Conservation (phyloP, 1,140 invertebrate genomes). For the Chrysopa pallens region DNA sequence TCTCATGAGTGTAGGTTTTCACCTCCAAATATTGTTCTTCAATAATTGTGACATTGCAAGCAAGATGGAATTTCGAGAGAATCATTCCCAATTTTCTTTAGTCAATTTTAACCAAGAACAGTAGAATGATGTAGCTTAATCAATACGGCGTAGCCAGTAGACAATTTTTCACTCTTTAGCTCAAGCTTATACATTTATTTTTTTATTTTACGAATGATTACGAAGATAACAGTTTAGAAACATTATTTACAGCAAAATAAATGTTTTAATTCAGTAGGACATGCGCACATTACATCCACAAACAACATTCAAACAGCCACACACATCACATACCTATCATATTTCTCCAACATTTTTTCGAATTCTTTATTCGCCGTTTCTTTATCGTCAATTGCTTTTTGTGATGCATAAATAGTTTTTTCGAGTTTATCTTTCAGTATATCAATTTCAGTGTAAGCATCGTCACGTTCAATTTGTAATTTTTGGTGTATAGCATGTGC, state of each 20-base stretch:
- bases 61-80: no score
- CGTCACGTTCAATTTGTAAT: conserved; percentile 70
- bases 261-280: conserved; percentile 4
- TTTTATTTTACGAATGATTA: no score
- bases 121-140: no score
- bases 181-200: no score
- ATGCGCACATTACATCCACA: conserved; percentile 10
- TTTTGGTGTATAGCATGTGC: conserved; percentile 66
- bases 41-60: no score
- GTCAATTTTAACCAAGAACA: no score
- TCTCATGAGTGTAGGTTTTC: no score
- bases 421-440: conserved; percentile 80
- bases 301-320: conserved; percentile 6
- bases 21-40: no score
- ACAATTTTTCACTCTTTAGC: no score
- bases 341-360: conserved; percentile 82
- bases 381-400: conserved; percentile 73
- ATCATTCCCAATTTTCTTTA: no score
- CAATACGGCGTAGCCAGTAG: no score
- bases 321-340: conserved; percentile 52
- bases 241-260: not conserved
- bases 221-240: no score
- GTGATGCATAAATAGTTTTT: conserved; percentile 58
- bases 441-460: conserved; percentile 66
- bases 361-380: conserved; percentile 77